These are phyloP conservation scores for Gadopsis marmoratus DNA, from an alignment of 2,797 vertebrate species.

Conservation along the genomic window DNA sequence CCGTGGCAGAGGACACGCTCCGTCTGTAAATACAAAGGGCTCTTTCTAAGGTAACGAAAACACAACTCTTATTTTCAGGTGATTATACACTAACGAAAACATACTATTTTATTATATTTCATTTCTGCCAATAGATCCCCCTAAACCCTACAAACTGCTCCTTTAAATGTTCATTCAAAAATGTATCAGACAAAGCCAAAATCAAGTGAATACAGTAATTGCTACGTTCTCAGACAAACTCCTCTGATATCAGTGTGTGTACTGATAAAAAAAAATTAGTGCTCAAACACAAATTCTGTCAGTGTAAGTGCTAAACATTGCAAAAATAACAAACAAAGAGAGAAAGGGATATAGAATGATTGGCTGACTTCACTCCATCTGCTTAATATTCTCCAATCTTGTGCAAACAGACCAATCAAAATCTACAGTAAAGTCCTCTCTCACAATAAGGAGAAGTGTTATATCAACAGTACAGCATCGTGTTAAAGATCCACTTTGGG, in stretches of 20 bases:
- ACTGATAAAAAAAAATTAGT: neutral
- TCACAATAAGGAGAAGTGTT: conserved; percentile 1
- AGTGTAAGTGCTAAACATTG: neutral
- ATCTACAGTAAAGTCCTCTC: neutral
- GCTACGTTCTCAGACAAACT: too few species aligned
- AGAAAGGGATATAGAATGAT: neutral
- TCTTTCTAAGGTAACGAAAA: too few species aligned
- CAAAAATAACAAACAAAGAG: neutral
- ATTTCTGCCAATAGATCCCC: too few species aligned
- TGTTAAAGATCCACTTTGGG: conserved; percentile 16
- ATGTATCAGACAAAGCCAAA: too few species aligned
- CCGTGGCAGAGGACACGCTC: too few species aligned
- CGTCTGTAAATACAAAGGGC: too few species aligned
- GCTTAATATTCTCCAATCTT: neutral
- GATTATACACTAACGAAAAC: too few species aligned
- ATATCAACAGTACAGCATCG: conserved; percentile 1
- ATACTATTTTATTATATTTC: too few species aligned
- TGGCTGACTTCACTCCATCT: conserved; percentile 3
- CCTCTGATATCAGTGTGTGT: too few species aligned
- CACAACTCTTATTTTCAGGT: too few species aligned
- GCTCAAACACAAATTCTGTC: neutral
- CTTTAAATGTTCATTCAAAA: neutral
- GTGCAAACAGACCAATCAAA: conserved; percentile 5
- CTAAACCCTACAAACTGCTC: too few species aligned
- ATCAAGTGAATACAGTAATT: too few species aligned